Evolutionary conservation across 92 coral and sea anemone genomes (phyloP).

Genomic region (Parazoanthus atlanticus): DNA sequence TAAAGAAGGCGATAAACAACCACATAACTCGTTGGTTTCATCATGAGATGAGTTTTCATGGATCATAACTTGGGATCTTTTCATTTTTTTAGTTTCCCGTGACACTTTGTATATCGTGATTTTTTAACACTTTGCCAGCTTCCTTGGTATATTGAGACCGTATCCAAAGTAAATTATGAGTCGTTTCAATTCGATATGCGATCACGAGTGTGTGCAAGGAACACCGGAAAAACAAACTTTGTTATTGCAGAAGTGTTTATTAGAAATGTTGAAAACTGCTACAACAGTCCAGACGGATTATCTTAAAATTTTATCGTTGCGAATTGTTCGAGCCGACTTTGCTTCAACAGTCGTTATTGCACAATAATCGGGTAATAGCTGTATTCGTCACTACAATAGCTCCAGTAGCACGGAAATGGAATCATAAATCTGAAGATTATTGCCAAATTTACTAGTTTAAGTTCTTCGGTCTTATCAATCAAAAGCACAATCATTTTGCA

Average conservation of each 20-base stretch:
- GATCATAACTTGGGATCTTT: neutral
- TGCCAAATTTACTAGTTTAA: neutral
- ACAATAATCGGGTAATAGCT: neutral
- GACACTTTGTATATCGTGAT: constrained; percentile 5
- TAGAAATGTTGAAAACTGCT: neutral
- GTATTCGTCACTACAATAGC: neutral
- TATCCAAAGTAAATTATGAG: neutral
- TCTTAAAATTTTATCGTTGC: neutral
- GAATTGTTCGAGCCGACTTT: neutral
- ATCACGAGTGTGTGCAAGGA: neutral
- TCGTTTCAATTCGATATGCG: neutral
- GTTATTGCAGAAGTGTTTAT: neutral
- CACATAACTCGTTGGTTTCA: neutral
- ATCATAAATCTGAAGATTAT: neutral
- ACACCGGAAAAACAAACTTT: neutral
- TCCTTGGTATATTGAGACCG: constrained; percentile 1
- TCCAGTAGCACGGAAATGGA: neutral
- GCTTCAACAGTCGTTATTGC: neutral
- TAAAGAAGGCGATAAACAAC: neutral
- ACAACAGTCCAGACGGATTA: neutral
- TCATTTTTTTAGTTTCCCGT: constrained; percentile 26
- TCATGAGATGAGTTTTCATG: neutral
- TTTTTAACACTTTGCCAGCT: neutral
- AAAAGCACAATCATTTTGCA: neutral
- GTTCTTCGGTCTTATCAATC: no score